Conservation (phyloP, 2,113 vertebrate species). For the Gopherus flavomarginatus region DNA sequence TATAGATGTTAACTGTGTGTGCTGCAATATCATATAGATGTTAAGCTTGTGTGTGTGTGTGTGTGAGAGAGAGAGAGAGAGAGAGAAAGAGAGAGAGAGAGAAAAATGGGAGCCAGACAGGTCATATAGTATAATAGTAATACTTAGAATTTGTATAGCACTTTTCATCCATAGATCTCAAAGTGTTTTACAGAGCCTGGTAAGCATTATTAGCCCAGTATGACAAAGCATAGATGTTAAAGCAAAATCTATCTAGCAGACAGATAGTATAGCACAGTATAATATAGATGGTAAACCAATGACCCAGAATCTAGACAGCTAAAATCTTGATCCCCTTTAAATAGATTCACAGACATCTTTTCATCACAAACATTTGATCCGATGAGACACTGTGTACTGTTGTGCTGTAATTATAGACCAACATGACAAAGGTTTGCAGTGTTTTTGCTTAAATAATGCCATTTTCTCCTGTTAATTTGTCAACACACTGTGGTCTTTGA, state of each 20-base stretch:
- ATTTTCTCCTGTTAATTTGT: conserved; percentile 55
- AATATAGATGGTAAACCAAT: conserved; percentile 66
- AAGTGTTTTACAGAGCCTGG: conserved; percentile 28
- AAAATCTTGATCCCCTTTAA: conserved; percentile 69
- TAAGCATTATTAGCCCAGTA: conserved; percentile 32
- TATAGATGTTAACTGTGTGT: neutral
- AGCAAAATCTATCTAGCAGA: conserved; percentile 52
- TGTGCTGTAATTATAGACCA: conserved; percentile 64
- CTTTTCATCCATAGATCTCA: neutral
- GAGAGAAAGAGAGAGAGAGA: too few relatives aligned
- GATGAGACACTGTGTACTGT: conserved; percentile 39
- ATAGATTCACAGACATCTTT: conserved; percentile 59
- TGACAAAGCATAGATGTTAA: conserved; percentile 47
- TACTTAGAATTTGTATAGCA: neutral
- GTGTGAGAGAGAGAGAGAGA: too few relatives aligned
- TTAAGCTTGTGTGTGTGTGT: neutral
- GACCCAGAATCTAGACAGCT: conserved; percentile 65
- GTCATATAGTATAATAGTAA: neutral
- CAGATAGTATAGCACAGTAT: conserved; percentile 61
- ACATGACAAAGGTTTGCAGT: conserved; percentile 58
- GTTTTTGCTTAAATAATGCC: conserved; percentile 66
- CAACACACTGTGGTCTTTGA: conserved; percentile 47
- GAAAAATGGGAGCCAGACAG: neutral
- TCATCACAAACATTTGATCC: conserved; percentile 43
- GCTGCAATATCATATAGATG: too few relatives aligned